Evolutionary conservation across 2,888 invertebrate species (phyloP).

Genomic region (Cataglyphis altisquamis): DNA sequence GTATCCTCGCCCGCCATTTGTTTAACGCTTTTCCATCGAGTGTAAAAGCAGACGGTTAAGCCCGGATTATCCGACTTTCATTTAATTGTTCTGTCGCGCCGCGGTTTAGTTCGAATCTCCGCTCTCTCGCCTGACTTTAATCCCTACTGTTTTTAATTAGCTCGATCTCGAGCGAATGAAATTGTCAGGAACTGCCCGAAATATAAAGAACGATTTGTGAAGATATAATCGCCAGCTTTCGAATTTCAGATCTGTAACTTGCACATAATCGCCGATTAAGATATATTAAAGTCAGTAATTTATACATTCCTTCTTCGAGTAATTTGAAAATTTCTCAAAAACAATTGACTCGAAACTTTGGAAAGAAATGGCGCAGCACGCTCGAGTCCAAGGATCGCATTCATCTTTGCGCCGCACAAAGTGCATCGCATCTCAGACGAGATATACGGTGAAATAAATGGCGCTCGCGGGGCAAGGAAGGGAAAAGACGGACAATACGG

Average conservation of each 20-base stretch:
- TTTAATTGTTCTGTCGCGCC: constrained; percentile 49
- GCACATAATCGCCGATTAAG: not conserved
- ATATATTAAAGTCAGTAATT: not conserved
- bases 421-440: constrained; percentile 38
- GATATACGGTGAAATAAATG: constrained; percentile 43
- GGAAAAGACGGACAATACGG: constrained; percentile 35
- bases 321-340: constrained; percentile 5
- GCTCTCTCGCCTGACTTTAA: constrained; percentile 39
- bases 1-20: constrained; percentile 29
- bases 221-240: not conserved
- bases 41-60: constrained; percentile 47
- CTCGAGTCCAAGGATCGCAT: constrained; percentile 7
- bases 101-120: constrained; percentile 38
- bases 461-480: constrained; percentile 9
- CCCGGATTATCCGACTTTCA: constrained; percentile 47
- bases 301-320: not conserved
- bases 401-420: constrained; percentile 30
- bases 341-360: not conserved
- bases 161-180: constrained; percentile 19
- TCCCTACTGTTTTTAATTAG: constrained; percentile 57
- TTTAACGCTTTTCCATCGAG: constrained; percentile 36
- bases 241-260: not conserved
- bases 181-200: constrained; percentile 31
- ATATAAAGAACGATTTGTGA: not conserved
- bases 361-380: not conserved